phyloP scores from a whole-genome alignment of 2,113 vertebrate species.

The Rhinoptilus africanus region DNA sequence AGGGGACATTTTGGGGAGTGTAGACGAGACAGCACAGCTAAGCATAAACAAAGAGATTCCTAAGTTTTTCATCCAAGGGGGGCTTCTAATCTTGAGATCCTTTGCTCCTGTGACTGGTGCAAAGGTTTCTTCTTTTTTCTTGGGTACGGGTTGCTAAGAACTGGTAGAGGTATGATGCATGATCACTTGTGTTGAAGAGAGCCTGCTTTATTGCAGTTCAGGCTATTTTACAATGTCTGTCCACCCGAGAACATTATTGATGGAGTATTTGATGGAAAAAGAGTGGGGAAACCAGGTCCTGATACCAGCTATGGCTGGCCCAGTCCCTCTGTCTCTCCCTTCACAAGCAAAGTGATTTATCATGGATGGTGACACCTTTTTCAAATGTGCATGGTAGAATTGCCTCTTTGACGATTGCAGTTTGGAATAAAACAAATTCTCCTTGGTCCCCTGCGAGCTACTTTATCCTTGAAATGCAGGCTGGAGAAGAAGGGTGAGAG shows the following conservation, averaged over 20 bases:
- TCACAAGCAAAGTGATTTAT: not conserved
- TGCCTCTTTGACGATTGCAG: not conserved
- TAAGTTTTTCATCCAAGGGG: not conserved
- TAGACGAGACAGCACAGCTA: not conserved
- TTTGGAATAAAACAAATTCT: not conserved
- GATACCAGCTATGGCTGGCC: not conserved
- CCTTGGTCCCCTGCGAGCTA: not conserved
- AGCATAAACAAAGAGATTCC: not conserved
- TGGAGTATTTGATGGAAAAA: not conserved
- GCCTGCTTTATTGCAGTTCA: not conserved
- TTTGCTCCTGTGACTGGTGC: not conserved
- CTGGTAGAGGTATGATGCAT: not conserved
- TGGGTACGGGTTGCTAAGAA: not conserved
- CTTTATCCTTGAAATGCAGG: not conserved
- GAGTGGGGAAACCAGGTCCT: not conserved
- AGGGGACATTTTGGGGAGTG: not conserved
- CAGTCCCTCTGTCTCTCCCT: not conserved
- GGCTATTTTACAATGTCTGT: not conserved
- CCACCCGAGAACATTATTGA: not conserved
- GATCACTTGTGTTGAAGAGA: not conserved
- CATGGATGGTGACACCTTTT: not conserved
- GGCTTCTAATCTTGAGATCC: not conserved
- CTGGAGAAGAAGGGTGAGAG: not conserved
- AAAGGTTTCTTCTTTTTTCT: not conserved
- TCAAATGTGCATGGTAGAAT: fast-evolving